These are phyloP conservation scores for Alcis repandata DNA, from an alignment of 2,888 invertebrate species.

Conservation along the genomic window DNA sequence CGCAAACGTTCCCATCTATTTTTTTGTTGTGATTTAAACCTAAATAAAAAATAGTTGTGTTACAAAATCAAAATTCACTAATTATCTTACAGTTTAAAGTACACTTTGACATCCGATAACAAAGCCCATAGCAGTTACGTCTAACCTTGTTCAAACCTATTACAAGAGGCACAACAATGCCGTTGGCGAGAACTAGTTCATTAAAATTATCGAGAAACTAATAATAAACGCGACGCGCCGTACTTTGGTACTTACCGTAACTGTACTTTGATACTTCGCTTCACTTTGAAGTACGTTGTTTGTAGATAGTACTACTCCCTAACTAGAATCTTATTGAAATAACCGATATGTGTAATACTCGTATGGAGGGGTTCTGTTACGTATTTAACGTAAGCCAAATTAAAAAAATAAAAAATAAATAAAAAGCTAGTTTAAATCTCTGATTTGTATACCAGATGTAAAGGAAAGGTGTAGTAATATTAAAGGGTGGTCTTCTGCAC, in stretches of 20 bases:
- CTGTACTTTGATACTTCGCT: constrained; percentile 2
- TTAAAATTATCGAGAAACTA: constrained; percentile 12
- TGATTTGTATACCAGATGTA: no score
- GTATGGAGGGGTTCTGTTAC: not conserved
- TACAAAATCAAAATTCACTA: no score
- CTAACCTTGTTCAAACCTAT: not conserved
- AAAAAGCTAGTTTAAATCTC: no score
- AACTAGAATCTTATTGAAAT: not conserved
- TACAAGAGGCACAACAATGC: not conserved
- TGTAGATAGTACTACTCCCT: not conserved
- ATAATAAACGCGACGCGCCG: constrained; percentile 2
- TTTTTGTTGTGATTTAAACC: no score
- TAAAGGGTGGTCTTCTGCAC: no score
- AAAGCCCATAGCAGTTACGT: not conserved
- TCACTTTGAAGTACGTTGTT: not conserved
- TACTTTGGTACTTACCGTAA: not conserved
- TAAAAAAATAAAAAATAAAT: no score
- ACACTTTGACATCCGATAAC: not conserved
- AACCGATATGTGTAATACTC: not conserved
- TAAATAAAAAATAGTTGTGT: no score
- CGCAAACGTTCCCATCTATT: no score
- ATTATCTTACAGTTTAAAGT: no score
- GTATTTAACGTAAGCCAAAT: no score
- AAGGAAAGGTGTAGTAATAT: no score
- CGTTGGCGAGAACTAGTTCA: not conserved